These are phyloP conservation scores for Gonocerus acuteangulatus DNA, from an alignment of 2,888 invertebrate species.

Conservation along the genomic window DNA sequence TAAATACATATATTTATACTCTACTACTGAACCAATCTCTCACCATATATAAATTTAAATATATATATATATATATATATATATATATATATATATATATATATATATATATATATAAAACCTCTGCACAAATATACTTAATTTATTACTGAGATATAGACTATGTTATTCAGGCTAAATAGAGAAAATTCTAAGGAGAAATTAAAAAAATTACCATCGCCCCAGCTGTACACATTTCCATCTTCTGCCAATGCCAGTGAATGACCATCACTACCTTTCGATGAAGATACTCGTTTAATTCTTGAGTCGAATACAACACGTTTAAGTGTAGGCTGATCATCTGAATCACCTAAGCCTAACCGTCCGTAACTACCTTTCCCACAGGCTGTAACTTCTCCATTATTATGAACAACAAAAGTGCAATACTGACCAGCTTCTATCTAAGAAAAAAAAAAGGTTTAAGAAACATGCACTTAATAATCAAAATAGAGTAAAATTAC, in stretches of 20 bases:
- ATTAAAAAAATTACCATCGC: constrained; percentile 44
- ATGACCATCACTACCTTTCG: constrained; percentile 54
- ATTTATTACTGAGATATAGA: too few species aligned
- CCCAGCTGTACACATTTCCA: constrained; percentile 52
- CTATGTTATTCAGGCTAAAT: too few species aligned
- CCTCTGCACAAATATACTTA: too few species aligned
- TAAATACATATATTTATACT: too few species aligned
- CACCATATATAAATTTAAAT: too few species aligned
- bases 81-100: too few species aligned
- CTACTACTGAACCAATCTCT: too few species aligned
- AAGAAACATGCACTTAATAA: too few species aligned
- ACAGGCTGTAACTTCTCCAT: constrained; percentile 54
- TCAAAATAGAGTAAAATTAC: too few species aligned
- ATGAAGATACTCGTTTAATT: constrained; percentile 49
- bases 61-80: too few species aligned
- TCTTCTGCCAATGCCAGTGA: constrained; percentile 50
- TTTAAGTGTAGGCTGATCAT: constrained; percentile 53
- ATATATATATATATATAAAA: too few species aligned
- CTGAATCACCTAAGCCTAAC: constrained; percentile 55
- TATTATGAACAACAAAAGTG: constrained; percentile 53
- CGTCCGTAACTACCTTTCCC: constrained; percentile 58
- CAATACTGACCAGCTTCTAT: constrained; percentile 59
- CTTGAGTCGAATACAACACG: constrained; percentile 49
- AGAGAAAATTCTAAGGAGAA: too few species aligned
- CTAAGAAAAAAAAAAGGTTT: constrained; percentile 40